Percentiles rank a stretch among this genome's conserved stretches.
Conservation (phyloP, 2,113 vertebrate species). For the Illadopsis cleaveri region DNA sequence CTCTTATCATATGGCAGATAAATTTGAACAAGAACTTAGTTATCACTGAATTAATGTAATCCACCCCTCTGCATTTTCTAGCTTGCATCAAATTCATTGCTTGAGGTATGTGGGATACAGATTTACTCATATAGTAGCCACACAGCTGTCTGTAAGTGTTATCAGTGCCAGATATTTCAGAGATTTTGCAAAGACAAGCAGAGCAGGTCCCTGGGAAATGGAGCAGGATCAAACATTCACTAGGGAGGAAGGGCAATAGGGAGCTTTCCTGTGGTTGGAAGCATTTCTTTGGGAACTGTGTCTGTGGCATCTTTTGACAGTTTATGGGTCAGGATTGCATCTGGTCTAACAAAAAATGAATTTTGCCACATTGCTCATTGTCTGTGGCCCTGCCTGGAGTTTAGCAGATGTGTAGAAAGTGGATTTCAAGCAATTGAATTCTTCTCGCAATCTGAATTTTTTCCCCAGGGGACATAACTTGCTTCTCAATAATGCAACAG, state of each 20-base stretch:
- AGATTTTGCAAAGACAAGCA: background rate
- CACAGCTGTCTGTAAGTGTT: background rate
- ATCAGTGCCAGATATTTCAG: background rate
- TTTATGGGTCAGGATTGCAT: background rate
- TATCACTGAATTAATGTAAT: background rate
- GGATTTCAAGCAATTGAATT: background rate
- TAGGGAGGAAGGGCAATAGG: background rate
- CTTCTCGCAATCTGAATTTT: background rate
- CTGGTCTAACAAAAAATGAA: background rate
- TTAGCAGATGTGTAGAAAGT: background rate
- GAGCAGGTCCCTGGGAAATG: background rate
- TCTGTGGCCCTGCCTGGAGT: background rate
- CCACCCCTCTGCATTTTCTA: background rate
- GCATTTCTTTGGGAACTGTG: background rate
- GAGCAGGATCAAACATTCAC: background rate
- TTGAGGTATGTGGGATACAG: background rate
- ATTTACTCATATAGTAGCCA: background rate
- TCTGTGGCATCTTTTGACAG: background rate
- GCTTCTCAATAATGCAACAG: background rate
- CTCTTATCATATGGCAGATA: background rate
- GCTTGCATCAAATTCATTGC: background rate
- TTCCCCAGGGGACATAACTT: background rate
- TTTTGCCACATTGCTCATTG: background rate
- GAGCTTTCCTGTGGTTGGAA: background rate
- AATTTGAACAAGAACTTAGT: constrained; percentile 5